Percentiles rank a stretch among this genome's conserved stretches.
These are phyloP conservation scores for Muntiacus reevesi DNA, from an alignment of 2,113 vertebrate species.

Conservation along the genomic window DNA sequence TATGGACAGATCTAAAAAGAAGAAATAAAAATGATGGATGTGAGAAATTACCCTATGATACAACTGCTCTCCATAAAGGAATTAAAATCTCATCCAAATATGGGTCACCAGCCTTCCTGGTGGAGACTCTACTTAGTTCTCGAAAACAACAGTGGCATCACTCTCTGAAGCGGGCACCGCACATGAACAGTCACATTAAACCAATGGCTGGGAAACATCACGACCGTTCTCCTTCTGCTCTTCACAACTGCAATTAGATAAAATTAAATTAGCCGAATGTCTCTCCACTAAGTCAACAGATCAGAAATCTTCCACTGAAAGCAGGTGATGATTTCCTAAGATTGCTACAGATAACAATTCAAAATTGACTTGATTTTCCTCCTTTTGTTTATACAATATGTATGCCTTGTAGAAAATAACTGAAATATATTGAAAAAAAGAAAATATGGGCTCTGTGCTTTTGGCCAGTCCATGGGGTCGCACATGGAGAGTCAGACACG, in stretches of 20 bases:
- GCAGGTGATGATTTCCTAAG: constrained; percentile 50
- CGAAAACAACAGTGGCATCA: not conserved
- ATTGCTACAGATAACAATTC: not conserved
- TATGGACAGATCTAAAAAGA: not conserved
- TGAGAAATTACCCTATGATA: not conserved
- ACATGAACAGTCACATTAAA: constrained; percentile 56
- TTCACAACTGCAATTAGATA: constrained; percentile 71
- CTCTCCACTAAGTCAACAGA: constrained; percentile 67
- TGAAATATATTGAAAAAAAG: not conserved
- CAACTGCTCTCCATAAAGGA: not conserved
- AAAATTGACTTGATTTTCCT: not conserved
- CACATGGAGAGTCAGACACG: too few relatives aligned
- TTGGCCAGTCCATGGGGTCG: too few relatives aligned
- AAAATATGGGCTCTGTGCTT: not conserved
- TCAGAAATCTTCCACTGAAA: constrained; percentile 66
- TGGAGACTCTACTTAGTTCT: not conserved
- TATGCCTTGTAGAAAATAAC: not conserved
- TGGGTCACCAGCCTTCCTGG: not conserved
- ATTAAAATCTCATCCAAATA: not conserved
- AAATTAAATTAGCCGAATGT: constrained; percentile 77
- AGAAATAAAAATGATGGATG: not conserved
- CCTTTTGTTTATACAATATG: not conserved
- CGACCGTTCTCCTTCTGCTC: constrained; percentile 65
- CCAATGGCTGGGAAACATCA: constrained; percentile 57
- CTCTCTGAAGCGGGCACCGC: not conserved